These are phyloP conservation scores for Pangasius mekongensis DNA, from an alignment of 2,797 vertebrate species.

Conservation along the genomic window DNA sequence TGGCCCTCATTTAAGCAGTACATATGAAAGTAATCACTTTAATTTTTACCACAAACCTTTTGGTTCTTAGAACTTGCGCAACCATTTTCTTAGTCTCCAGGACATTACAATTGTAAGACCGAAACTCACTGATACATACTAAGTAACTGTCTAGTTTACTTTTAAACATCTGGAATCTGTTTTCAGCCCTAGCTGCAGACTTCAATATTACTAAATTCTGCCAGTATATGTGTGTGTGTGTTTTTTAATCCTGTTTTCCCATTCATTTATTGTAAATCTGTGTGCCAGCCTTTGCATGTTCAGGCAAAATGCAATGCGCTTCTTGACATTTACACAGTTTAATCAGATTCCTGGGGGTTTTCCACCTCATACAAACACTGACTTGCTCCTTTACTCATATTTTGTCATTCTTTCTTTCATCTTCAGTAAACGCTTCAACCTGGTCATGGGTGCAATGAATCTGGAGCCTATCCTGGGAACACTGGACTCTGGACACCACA, in stretches of 20 bases:
- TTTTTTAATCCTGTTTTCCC: background rate
- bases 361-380: background rate
- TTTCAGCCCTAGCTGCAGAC: background rate
- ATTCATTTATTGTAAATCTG: background rate
- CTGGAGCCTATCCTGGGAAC: background rate
- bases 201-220: background rate
- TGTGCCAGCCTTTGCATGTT: background rate
- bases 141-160: background rate
- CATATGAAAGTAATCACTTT: background rate
- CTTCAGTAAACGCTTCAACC: background rate
- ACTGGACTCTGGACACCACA: background rate
- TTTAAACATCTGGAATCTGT: background rate
- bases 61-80: background rate
- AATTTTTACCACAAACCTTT: background rate
- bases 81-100: background rate
- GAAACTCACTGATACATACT: background rate
- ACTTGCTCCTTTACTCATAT: background rate
- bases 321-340: background rate
- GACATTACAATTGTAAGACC: background rate
- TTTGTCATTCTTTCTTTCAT: background rate
- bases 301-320: background rate
- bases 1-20: background rate
- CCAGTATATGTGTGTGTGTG: background rate
- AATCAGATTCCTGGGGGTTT: background rate
- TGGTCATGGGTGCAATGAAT: background rate